Percentiles rank a stretch among this genome's conserved stretches.
phyloP scores from a whole-genome alignment of 2,888 invertebrate species.

The Aelia acuminata region DNA sequence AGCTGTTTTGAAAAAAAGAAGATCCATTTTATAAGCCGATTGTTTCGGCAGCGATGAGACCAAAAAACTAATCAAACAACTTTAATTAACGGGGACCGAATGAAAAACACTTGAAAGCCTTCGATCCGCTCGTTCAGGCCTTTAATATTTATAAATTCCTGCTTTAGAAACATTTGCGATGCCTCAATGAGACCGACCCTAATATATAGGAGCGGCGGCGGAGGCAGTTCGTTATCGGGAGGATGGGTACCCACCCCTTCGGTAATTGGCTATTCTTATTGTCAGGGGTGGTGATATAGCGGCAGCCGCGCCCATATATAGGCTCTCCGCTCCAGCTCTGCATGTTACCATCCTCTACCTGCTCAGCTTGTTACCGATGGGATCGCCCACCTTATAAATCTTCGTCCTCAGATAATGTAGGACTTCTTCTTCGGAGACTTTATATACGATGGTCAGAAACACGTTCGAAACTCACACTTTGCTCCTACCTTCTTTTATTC shows the following conservation, averaged over 20 bases:
- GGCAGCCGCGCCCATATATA: background rate
- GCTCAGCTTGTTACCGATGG: background rate
- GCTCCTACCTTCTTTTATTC: background rate
- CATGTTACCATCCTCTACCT: no score
- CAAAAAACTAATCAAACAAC: background rate
- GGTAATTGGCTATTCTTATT: conserved; percentile 33
- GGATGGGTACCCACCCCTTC: background rate
- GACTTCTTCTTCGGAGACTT: background rate
- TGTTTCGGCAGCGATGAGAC: background rate
- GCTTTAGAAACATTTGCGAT: conserved; percentile 7
- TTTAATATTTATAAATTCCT: conserved; percentile 16
- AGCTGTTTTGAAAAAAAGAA: no score
- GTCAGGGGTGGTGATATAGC: conserved; percentile 3
- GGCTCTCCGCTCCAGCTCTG: background rate
- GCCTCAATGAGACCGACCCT: background rate
- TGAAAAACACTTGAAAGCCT: background rate
- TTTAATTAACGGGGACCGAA: background rate
- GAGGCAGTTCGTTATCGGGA: background rate
- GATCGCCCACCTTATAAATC: background rate
- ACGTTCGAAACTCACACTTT: background rate
- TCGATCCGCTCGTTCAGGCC: background rate
- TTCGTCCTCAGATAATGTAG: background rate
- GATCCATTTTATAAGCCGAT: background rate
- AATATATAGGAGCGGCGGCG: background rate
- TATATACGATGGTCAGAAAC: background rate